phyloP scores from a whole-genome alignment of 1,140 invertebrate species.

The Phthorimaea operculella region DNA sequence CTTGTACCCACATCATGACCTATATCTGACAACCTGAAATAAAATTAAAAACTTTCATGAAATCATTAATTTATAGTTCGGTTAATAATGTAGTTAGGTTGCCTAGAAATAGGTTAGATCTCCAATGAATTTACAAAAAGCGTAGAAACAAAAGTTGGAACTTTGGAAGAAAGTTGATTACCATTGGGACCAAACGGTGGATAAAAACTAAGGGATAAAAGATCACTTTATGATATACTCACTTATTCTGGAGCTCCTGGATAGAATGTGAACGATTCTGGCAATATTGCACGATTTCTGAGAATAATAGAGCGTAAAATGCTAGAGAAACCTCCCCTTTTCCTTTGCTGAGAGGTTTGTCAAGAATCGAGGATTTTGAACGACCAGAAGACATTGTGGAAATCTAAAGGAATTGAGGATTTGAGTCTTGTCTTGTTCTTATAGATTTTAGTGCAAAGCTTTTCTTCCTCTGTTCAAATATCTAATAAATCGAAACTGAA shows the following conservation, averaged over 20 bases:
- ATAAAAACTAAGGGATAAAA: no score
- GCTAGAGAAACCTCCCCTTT: conserved; percentile 93
- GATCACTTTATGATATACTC: conserved; percentile 18
- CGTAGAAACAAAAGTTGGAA: no score
- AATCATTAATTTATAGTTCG: no score
- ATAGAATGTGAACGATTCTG: conserved; percentile 96
- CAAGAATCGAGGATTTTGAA: conserved; percentile 84
- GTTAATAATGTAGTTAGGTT: no score
- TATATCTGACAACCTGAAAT: conserved; percentile 86
- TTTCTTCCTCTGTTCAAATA: no score
- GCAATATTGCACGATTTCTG: conserved; percentile 98
- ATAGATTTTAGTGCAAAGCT: no score
- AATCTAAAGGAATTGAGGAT: background rate
- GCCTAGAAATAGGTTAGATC: no score
- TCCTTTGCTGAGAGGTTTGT: conserved; percentile 92
- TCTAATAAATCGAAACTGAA: no score
- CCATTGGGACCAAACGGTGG: no score
- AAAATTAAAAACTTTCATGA: background rate
- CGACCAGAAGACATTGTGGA: conserved; percentile 56
- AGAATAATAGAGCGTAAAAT: conserved; percentile 95
- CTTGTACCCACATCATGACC: conserved; percentile 95
- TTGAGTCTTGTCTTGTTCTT: no score
- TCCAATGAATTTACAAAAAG: no score
- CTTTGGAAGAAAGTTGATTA: no score
- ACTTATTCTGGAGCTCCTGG: conserved; percentile 94